Conservation (phyloP, 2,113 vertebrate species). For the Amphilophus citrinellus region DNA sequence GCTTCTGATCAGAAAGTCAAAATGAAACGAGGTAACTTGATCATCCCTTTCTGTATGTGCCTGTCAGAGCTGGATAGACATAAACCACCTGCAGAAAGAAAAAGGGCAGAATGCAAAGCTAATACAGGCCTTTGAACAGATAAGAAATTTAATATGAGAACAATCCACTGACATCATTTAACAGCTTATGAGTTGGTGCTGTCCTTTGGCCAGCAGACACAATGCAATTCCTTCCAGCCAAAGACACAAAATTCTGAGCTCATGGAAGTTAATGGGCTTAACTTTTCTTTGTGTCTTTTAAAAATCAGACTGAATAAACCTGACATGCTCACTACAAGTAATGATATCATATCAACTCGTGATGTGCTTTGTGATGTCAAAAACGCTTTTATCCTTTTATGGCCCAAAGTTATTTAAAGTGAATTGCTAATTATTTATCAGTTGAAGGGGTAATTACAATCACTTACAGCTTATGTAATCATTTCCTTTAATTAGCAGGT, state of each 20-base stretch:
- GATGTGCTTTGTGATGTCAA: background rate
- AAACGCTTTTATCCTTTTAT: background rate
- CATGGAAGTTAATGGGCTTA: background rate
- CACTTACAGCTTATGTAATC: background rate
- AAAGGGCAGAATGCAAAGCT: background rate
- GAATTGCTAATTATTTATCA: background rate
- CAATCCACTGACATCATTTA: background rate
- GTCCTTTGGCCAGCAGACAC: background rate
- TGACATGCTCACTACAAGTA: background rate
- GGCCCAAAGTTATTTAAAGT: slow-evolving; percentile 2
- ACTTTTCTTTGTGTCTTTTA: background rate
- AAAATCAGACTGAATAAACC: background rate
- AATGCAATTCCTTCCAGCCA: background rate
- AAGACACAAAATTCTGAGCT: background rate
- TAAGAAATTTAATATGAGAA: slow-evolving; percentile 12
- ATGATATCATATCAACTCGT: background rate
- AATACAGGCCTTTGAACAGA: background rate
- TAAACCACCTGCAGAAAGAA: background rate
- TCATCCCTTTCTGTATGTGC: background rate
- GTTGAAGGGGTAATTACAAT: background rate
- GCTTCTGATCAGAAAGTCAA: slow-evolving; percentile 27
- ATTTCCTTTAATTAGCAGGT: slow-evolving; percentile 4
- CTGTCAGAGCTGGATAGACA: background rate
- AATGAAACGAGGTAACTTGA: slow-evolving; percentile 12
- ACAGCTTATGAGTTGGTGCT: background rate